phyloP scores from a whole-genome alignment of 2,797 vertebrate species.

The Tauraco hartlaubi region DNA sequence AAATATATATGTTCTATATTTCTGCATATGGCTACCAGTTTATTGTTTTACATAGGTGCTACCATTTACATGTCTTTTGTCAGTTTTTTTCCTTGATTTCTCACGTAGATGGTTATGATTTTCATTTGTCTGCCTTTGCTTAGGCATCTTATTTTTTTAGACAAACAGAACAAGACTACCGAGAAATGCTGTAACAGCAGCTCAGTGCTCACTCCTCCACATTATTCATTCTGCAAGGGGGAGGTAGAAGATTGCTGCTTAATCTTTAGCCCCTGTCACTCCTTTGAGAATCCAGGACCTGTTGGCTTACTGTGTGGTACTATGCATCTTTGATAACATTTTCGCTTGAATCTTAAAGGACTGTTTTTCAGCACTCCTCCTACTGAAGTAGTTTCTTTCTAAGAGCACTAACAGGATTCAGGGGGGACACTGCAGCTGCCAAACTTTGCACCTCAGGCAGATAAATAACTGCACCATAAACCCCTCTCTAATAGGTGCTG shows the following conservation, averaged over 20 bases:
- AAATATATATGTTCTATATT: background rate
- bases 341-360: background rate
- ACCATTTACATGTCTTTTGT: background rate
- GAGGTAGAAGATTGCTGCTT: slow-evolving; percentile 14
- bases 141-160: background rate
- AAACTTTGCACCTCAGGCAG: background rate
- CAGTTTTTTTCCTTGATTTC: background rate
- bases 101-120: background rate
- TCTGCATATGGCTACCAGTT: background rate
- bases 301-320: background rate
- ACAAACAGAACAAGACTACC: background rate
- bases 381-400: background rate
- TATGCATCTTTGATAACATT: background rate
- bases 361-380: background rate
- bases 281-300: background rate
- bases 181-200: background rate
- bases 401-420: background rate
- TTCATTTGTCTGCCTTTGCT: background rate
- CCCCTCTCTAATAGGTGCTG: background rate
- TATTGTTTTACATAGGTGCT: background rate
- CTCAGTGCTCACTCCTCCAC: background rate
- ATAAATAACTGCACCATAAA: background rate
- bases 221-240: slow-evolving; percentile 23
- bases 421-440: background rate
- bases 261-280: slow-evolving; percentile 44